Conservation (phyloP, 1,140 invertebrate genomes). For the Eciton burchellii region DNA sequence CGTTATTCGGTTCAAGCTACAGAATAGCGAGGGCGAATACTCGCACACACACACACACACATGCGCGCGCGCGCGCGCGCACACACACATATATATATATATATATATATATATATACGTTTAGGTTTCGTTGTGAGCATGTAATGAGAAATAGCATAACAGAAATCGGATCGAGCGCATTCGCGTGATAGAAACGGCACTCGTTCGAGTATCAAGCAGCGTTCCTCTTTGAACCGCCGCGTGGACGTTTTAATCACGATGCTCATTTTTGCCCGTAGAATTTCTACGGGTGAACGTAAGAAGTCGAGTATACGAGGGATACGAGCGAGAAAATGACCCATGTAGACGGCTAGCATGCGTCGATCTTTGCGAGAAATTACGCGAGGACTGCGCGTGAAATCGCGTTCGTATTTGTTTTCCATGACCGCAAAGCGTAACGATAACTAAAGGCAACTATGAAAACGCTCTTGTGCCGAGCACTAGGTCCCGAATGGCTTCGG, state of each 20-base stretch:
- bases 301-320: neutral
- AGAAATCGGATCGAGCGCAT: constrained; percentile 3
- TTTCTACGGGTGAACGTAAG: neutral
- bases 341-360: neutral
- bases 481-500: neutral
- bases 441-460: constrained; percentile 46
- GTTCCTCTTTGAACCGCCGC: neutral
- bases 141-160: constrained; percentile 48
- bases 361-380: neutral
- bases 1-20: constrained; percentile 40
- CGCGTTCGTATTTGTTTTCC: constrained; percentile 27
- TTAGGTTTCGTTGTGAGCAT: constrained; percentile 19
- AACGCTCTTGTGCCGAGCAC: neutral
- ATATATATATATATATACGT: constrained; percentile 15
- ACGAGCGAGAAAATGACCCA: neutral
- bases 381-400: neutral
- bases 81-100: constrained; percentile 14
- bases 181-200: neutral
- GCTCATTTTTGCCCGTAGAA: too few species aligned
- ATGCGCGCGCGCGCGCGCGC: too few species aligned
- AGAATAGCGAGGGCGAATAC: neutral
- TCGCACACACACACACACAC: neutral
- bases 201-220: constrained; percentile 26
- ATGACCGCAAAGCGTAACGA: constrained; percentile 26
- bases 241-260: constrained; percentile 30